Evolutionary conservation across 2,797 vertebrate genomes (phyloP).

Genomic region (Syngnathus rostellatus): DNA sequence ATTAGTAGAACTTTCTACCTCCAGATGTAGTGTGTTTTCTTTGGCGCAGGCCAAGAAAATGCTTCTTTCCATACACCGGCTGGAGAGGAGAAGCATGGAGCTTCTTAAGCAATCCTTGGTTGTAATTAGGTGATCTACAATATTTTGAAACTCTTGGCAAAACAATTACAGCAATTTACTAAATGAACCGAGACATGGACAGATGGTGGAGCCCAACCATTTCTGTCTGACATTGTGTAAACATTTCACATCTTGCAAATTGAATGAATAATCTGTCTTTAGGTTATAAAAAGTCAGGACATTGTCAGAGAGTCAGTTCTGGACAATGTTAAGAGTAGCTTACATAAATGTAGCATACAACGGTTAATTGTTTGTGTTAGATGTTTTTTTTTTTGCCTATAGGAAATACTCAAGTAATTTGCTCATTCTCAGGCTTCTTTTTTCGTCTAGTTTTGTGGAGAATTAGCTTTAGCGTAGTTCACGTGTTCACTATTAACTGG

Average conservation of each 20-base stretch:
- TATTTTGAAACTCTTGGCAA: constrained; percentile 3
- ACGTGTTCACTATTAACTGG: not conserved
- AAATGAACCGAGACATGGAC: constrained; percentile 2
- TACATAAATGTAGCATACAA: not conserved
- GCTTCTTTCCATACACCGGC: not conserved
- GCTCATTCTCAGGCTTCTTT: not conserved
- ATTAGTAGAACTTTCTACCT: constrained; percentile 19
- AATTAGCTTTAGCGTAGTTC: not conserved
- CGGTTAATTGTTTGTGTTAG: not conserved
- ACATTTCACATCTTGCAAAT: not conserved
- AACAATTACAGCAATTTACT: not conserved
- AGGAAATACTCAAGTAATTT: not conserved
- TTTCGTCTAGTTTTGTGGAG: not conserved
- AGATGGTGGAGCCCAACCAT: not conserved
- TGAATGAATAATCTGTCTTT: not conserved
- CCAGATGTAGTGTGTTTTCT: constrained; percentile 59
- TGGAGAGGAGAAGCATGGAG: constrained; percentile 17
- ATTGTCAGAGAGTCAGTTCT: not conserved
- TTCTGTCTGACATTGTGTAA: not conserved
- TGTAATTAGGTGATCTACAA: constrained; percentile 11
- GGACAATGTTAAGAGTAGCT: not conserved
- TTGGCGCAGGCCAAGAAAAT: constrained; percentile 35
- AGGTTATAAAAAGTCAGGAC: not conserved
- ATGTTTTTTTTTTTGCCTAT: not conserved
- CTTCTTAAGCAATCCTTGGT: constrained; percentile 17